A percentile compares a stretch with the other conserved stretches of the same genome.
phyloP scores from a whole-genome alignment of 1,140 invertebrate species.

The Trachymyrmex septentrionalis region DNA sequence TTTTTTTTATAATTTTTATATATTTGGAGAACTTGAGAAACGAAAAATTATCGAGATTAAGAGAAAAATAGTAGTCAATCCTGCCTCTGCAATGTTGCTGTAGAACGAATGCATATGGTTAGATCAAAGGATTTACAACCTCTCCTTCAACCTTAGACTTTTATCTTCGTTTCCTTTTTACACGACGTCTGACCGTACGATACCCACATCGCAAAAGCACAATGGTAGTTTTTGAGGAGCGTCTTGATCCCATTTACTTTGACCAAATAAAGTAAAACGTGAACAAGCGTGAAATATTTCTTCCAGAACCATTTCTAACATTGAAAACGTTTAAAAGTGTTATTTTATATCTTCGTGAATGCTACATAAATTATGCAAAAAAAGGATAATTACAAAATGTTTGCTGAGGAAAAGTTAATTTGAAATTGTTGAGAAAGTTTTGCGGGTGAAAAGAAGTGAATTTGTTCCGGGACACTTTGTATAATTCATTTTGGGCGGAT shows the following conservation, averaged over 20 bases:
- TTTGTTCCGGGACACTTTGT: background rate
- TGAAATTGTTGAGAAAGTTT: slow-evolving; percentile 6
- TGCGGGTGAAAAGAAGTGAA: background rate
- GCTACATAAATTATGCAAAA: background rate
- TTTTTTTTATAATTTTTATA: background rate
- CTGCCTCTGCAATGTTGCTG: background rate
- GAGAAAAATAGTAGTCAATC: slow-evolving; percentile 28
- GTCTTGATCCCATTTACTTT: background rate
- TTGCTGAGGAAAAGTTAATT: background rate
- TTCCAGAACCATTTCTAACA: background rate
- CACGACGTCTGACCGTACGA: background rate
- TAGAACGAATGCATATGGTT: background rate
- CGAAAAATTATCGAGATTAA: slow-evolving; percentile 30
- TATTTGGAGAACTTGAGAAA: background rate
- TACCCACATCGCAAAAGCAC: background rate
- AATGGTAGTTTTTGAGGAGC: slow-evolving; percentile 22
- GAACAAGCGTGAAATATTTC: background rate
- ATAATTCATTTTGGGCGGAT: slow-evolving; percentile 35
- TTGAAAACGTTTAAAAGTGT: background rate
- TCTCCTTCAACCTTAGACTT: background rate
- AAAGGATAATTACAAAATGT: background rate
- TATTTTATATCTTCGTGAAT: background rate
- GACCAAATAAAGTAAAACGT: slow-evolving; percentile 15
- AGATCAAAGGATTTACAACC: slow-evolving; percentile 40
- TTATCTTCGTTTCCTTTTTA: slow-evolving; percentile 22